A percentile compares a stretch with the other conserved stretches of the same genome.
Conservation (phyloP, 2,888 invertebrate genomes). For the Conomelus anceps region DNA sequence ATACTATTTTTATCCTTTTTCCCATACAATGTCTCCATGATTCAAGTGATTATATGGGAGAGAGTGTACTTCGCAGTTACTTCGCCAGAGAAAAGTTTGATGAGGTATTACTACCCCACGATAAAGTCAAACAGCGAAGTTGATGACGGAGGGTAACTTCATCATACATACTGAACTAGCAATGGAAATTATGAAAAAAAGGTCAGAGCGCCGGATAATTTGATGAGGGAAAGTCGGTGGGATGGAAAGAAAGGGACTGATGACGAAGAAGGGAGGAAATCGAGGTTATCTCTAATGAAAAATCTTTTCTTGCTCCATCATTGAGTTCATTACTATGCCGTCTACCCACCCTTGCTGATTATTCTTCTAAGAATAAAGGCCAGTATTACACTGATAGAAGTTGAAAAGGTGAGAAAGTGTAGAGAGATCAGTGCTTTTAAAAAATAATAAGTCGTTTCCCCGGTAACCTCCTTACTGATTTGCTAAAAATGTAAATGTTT, state of each 20-base stretch:
- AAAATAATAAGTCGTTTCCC: neutral
- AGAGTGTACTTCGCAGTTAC: neutral
- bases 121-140: neutral
- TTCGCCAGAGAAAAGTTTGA: neutral
- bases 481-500: neutral
- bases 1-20: too few relatives aligned
- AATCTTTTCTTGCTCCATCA: neutral
- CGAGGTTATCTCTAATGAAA: neutral
- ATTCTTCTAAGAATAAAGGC: neutral
- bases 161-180: neutral
- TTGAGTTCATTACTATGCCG: neutral
- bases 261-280: neutral
- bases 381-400: neutral
- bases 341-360: neutral
- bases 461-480: neutral
- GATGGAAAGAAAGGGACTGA: neutral
- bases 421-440: neutral
- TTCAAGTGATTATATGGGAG: neutral
- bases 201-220: neutral
- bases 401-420: neutral
- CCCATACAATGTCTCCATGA: too few relatives aligned
- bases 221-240: neutral
- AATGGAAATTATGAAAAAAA: neutral
- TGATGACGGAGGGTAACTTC: neutral
- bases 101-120: neutral